phyloP scores from a whole-genome alignment of 1,140 invertebrate genomes.

The Phymorhynchus buccinoides region DNA sequence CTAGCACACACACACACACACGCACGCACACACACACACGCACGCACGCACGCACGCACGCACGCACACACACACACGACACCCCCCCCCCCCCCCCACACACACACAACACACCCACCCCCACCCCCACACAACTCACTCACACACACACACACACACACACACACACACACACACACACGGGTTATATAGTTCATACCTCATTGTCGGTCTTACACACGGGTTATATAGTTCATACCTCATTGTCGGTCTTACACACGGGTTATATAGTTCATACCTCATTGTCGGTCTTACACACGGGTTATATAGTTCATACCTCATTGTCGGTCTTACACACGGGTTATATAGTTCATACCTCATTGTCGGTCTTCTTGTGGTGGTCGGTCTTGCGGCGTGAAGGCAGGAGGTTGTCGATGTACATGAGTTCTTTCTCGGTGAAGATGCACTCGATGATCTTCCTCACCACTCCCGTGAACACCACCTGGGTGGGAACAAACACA shows the following conservation, averaged over 20 bases:
- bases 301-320: slow-evolving; percentile 33
- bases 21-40: background rate
- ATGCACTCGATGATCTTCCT: slow-evolving; percentile 91
- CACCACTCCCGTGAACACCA: slow-evolving; percentile 97
- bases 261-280: slow-evolving; percentile 34
- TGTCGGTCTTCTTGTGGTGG: slow-evolving; percentile 52
- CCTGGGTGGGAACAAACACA: too few relatives aligned
- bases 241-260: slow-evolving; percentile 52
- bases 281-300: slow-evolving; percentile 53
- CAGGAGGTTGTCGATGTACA: slow-evolving; percentile 96
- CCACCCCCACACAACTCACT: background rate
- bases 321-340: slow-evolving; percentile 54
- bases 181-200: slow-evolving; percentile 32
- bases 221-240: slow-evolving; percentile 33
- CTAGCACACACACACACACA: background rate
- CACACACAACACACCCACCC: background rate
- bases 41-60: background rate
- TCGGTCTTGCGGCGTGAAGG: slow-evolving; percentile 76
- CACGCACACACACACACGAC: background rate
- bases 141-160: background rate
- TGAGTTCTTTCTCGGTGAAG: slow-evolving; percentile 92
- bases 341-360: slow-evolving; percentile 40
- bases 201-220: slow-evolving; percentile 51
- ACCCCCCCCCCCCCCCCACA: too few relatives aligned
- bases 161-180: slow-evolving; percentile 6